A percentile compares a stretch with the other conserved stretches of the same genome.
phyloP scores from a whole-genome alignment of 1,140 invertebrate genomes.

The Philotrypesis tridentata region DNA sequence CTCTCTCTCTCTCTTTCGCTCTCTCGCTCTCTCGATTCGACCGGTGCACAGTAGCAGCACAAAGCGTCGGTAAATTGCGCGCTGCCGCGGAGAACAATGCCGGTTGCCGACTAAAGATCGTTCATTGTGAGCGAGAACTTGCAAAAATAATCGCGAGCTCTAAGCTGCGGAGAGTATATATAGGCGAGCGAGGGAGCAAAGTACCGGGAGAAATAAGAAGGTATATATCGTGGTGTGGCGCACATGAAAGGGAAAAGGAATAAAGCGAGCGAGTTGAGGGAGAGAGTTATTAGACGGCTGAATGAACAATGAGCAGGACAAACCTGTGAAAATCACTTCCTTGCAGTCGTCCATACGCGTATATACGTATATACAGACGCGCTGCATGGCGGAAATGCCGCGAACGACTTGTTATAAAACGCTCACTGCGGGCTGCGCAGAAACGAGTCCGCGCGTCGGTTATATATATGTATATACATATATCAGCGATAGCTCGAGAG shows the following conservation, averaged over 20 bases:
- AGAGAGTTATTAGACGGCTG: conserved; percentile 40
- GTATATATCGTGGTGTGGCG: too few species aligned
- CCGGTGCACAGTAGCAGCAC: not conserved
- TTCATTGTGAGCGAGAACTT: conserved; percentile 40
- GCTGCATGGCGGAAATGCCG: too few species aligned
- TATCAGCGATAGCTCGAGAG: too few species aligned
- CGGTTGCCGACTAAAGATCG: conserved; percentile 21
- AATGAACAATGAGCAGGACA: conserved; percentile 44
- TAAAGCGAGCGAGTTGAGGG: conserved; percentile 6
- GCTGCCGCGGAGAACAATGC: conserved; percentile 34
- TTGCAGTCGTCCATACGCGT: not conserved
- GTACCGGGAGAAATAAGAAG: conserved; percentile 10
- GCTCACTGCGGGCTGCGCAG: too few species aligned
- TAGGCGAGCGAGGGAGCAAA: not conserved
- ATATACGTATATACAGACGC: not conserved
- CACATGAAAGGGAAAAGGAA: conserved; percentile 30
- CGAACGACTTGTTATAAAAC: too few species aligned
- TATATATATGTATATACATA: too few species aligned
- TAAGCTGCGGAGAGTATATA: not conserved
- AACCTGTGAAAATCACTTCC: conserved; percentile 42
- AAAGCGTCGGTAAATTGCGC: conserved; percentile 27
- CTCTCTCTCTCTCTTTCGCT: too few species aligned
- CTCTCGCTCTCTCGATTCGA: conserved; percentile 5
- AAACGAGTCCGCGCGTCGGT: too few species aligned
- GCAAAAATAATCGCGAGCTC: conserved; percentile 42